A percentile compares a stretch with the other conserved stretches of the same genome.
Conservation (phyloP, 1,140 invertebrate genomes). For the Diachasma alloeum region DNA sequence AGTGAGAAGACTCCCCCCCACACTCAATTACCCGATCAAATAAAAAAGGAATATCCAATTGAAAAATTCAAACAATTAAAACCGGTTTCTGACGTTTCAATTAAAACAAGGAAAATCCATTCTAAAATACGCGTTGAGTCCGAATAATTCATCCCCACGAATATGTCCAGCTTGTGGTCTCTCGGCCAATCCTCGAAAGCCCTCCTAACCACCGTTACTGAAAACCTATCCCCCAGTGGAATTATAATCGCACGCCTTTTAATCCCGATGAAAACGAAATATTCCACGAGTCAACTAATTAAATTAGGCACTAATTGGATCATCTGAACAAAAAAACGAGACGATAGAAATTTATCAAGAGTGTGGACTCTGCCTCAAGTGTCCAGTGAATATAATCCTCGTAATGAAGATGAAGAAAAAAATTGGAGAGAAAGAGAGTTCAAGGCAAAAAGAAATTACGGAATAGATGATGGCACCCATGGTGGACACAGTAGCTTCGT, state of each 20-base stretch:
- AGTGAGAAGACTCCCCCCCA: too few relatives aligned
- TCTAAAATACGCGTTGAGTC: neutral
- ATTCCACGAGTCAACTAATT: slow-evolving; percentile 15
- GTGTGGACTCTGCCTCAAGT: neutral
- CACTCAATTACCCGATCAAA: too few relatives aligned
- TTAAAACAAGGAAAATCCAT: neutral
- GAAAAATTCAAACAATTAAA: neutral
- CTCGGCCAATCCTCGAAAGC: neutral
- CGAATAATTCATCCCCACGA: too few relatives aligned
- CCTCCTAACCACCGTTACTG: neutral
- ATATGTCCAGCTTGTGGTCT: neutral
- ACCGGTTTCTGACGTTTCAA: neutral
- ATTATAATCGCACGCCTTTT: slow-evolving; percentile 37
- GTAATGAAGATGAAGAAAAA: neutral
- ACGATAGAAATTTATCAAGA: neutral
- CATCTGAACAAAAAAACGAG: neutral
- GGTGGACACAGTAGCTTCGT: neutral
- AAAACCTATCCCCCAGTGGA: neutral
- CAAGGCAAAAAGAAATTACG: neutral
- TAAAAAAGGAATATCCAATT: neutral
- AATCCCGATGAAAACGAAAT: slow-evolving; percentile 33
- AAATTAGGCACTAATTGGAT: slow-evolving; percentile 41
- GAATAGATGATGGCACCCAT: neutral
- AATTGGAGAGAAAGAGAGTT: neutral
- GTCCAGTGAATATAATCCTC: neutral